These are phyloP conservation scores for Epistrophe grossulariae DNA, from an alignment of 2,888 invertebrate genomes.

Conservation along the genomic window DNA sequence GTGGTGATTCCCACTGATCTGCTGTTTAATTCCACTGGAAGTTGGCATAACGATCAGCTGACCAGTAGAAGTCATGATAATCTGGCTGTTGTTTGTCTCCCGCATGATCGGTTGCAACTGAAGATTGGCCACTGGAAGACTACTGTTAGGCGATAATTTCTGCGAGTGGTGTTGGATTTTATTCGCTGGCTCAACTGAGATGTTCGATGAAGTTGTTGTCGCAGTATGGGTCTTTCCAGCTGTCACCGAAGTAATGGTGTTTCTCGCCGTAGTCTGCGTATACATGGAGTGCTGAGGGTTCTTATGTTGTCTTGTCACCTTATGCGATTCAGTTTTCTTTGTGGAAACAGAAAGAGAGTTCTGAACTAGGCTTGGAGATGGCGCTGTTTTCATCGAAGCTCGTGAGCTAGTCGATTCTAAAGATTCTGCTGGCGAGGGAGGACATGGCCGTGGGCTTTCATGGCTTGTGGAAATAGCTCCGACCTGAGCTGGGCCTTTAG, in stretches of 20 bases:
- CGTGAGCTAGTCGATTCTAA: slow-evolving; percentile 78
- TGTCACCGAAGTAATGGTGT: slow-evolving; percentile 92
- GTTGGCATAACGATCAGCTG: slow-evolving; percentile 83
- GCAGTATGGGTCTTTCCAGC: slow-evolving; percentile 90
- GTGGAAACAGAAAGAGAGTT: slow-evolving; percentile 51
- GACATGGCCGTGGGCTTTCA: slow-evolving; percentile 88
- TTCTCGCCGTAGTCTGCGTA: slow-evolving; percentile 89
- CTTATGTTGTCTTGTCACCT: slow-evolving; percentile 70
- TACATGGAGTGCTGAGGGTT: slow-evolving; percentile 81
- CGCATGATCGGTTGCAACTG: slow-evolving; percentile 80
- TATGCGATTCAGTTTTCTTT: slow-evolving; percentile 74
- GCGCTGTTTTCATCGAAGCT: slow-evolving; percentile 72
- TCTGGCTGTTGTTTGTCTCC: slow-evolving; percentile 79
- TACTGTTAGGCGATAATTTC: slow-evolving; percentile 77
- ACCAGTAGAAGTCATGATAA: slow-evolving; percentile 84
- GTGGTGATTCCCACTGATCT: slow-evolving; percentile 76
- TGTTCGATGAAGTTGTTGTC: slow-evolving; percentile 87
- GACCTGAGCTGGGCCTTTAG: slow-evolving; percentile 91
- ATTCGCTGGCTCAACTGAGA: slow-evolving; percentile 62
- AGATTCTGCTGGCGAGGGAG: slow-evolving; percentile 85
- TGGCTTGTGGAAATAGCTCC: slow-evolving; percentile 94
- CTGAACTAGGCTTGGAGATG: slow-evolving; percentile 71
- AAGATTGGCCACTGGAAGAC: slow-evolving; percentile 78
- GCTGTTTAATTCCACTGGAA: slow-evolving; percentile 76
- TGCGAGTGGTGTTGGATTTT: slow-evolving; percentile 77